phyloP scores from a whole-genome alignment of 2,113 vertebrate genomes.

The Petromus typicus region DNA sequence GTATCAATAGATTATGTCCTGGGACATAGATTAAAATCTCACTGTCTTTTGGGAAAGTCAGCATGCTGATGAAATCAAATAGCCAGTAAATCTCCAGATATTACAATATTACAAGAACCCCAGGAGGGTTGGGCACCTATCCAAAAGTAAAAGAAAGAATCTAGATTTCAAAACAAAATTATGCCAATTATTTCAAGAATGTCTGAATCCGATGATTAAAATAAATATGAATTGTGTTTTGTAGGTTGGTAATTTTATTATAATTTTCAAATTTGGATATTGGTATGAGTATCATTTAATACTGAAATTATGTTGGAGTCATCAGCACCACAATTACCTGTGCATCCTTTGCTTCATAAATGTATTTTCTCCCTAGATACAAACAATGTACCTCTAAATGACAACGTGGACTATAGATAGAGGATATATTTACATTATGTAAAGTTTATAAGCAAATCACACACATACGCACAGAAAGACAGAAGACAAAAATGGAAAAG shows the following conservation, averaged over 20 bases:
- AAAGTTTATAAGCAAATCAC: not conserved
- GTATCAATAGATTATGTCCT: not conserved
- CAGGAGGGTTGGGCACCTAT: not conserved
- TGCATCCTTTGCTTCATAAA: not conserved
- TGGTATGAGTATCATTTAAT: not conserved
- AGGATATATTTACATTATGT: not conserved
- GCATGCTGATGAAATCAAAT: not conserved
- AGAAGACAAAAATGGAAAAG: not conserved
- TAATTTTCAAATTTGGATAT: not conserved
- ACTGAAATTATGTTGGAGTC: not conserved
- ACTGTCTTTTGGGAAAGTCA: not conserved
- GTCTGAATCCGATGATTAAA: not conserved
- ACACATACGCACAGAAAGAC: not conserved
- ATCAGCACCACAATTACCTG: not conserved
- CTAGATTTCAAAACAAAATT: slow-evolving; percentile 41
- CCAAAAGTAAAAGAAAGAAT: not conserved
- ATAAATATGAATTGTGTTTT: not conserved
- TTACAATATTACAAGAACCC: not conserved
- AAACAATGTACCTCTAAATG: slow-evolving; percentile 17
- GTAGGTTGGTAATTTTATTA: not conserved
- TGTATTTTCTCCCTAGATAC: not conserved
- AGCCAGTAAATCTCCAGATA: not conserved
- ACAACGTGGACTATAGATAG: not conserved
- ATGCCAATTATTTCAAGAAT: not conserved
- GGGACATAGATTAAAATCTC: slow-evolving; percentile 40